phyloP scores from a whole-genome alignment of 2,888 invertebrate genomes.

The Merodon equestris region DNA sequence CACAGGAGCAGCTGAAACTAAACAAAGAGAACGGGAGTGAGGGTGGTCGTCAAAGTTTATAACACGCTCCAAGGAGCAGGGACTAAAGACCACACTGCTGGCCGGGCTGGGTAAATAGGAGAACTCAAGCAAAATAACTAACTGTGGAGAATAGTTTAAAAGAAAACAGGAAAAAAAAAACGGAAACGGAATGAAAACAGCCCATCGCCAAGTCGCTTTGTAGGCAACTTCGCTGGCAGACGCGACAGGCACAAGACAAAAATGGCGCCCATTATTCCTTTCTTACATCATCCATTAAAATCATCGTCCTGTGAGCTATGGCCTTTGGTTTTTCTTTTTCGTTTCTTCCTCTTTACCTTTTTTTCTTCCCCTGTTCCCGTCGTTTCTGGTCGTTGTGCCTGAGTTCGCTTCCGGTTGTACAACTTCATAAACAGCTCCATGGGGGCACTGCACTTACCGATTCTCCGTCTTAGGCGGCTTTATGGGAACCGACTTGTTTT shows the following conservation, averaged over 20 bases:
- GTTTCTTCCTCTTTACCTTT: slow-evolving; percentile 9
- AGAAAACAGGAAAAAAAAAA: slow-evolving; percentile 48
- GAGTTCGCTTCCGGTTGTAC: slow-evolving; percentile 60
- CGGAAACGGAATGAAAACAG: slow-evolving; percentile 1
- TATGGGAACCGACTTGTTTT: too few relatives aligned
- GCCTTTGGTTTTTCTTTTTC: slow-evolving; percentile 18
- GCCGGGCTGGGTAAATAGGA: slow-evolving; percentile 45
- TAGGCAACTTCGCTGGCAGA: slow-evolving; percentile 40
- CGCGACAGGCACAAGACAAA: slow-evolving; percentile 66
- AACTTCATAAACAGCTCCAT: slow-evolving; percentile 55
- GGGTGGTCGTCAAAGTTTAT: slow-evolving; percentile 53
- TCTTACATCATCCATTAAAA: slow-evolving; percentile 68
- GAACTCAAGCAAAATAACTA: slow-evolving; percentile 65
- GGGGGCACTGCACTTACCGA: slow-evolving; percentile 56
- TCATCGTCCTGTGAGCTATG: slow-evolving; percentile 65
- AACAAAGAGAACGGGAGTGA: background rate
- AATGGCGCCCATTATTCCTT: slow-evolving; percentile 66
- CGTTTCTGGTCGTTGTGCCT: slow-evolving; percentile 27
- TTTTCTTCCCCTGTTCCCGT: too few relatives aligned
- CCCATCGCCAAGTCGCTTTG: slow-evolving; percentile 45
- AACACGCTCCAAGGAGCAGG: slow-evolving; percentile 56
- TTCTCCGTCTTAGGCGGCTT: slow-evolving; percentile 1
- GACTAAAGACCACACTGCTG: slow-evolving; percentile 59
- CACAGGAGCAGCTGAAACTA: background rate
- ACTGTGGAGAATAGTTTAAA: slow-evolving; percentile 60